These are phyloP conservation scores for Rhinatrema bivittatum DNA, from an alignment of 2,797 vertebrate genomes.

Conservation along the genomic window DNA sequence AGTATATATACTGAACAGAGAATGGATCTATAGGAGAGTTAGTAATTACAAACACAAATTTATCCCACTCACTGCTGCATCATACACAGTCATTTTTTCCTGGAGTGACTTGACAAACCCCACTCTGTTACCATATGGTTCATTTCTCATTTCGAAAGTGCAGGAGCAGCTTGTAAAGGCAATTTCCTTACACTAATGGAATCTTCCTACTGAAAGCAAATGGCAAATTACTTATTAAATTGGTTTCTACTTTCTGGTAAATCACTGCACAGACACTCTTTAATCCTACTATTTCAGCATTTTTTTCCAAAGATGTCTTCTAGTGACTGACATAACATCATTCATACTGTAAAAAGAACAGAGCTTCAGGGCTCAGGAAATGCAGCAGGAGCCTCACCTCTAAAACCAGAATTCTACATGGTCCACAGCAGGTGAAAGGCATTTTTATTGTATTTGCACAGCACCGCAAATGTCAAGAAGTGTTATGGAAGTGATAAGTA, in stretches of 20 bases:
- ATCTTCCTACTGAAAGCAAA: conserved; percentile 8
- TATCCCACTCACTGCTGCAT: not conserved
- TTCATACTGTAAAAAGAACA: conserved; percentile 22
- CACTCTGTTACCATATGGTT: not conserved
- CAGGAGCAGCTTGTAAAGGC: not conserved
- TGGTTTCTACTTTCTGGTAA: conserved; percentile 11
- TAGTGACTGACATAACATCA: not conserved
- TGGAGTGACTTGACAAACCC: fast-evolving
- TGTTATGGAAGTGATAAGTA: too few species aligned
- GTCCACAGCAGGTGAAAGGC: too few species aligned
- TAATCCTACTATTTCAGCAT: not conserved
- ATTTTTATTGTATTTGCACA: too few species aligned
- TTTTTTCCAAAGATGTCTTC: conserved; percentile 7
- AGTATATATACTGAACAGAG: too few species aligned
- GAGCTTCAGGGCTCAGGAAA: too few species aligned
- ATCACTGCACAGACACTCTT: not conserved
- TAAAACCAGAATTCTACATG: not conserved
- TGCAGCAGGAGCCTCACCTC: too few species aligned
- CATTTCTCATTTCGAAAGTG: not conserved
- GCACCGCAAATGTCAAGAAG: too few species aligned
- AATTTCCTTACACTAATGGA: conserved; percentile 1
- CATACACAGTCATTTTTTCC: not conserved
- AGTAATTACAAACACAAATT: not conserved
- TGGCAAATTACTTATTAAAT: conserved; percentile 16
- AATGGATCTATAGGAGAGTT: not conserved